Evolutionary conservation across 2,888 invertebrate species (phyloP).

Genomic region (Dryocosmus kuriphilus): DNA sequence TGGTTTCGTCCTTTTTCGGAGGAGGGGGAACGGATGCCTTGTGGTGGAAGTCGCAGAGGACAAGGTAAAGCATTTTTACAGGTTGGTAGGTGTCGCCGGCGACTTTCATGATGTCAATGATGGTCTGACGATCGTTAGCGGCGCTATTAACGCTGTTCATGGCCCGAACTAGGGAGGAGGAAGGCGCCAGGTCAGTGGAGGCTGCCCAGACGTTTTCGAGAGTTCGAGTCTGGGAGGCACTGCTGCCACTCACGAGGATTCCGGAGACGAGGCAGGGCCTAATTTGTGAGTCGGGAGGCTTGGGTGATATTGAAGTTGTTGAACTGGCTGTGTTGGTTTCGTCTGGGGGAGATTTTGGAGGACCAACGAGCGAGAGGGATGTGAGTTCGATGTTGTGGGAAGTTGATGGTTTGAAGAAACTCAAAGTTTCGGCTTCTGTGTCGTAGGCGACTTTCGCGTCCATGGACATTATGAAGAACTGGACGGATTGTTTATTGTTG

Average conservation of each 20-base stretch:
- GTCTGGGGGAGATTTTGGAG: slow-evolving; percentile 60
- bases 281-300: slow-evolving; percentile 64
- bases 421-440: slow-evolving; percentile 67
- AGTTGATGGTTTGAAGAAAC: slow-evolving; percentile 65
- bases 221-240: slow-evolving; percentile 69
- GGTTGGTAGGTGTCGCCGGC: slow-evolving; percentile 70
- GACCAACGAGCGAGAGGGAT: slow-evolving; percentile 77
- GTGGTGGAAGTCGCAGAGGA: slow-evolving; percentile 86
- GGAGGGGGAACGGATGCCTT: slow-evolving; percentile 79
- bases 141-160: slow-evolving; percentile 89
- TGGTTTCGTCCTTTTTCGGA: slow-evolving; percentile 74
- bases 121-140: slow-evolving; percentile 74
- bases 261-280: slow-evolving; percentile 80
- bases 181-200: slow-evolving; percentile 71
- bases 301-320: slow-evolving; percentile 48
- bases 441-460: slow-evolving; percentile 64
- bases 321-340: slow-evolving; percentile 58
- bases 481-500: slow-evolving; percentile 72
- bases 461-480: slow-evolving; percentile 70
- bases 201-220: slow-evolving; percentile 75
- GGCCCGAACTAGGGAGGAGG: slow-evolving; percentile 82
- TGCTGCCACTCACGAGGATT: slow-evolving; percentile 73
- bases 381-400: slow-evolving; percentile 76
- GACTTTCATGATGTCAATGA: slow-evolving; percentile 78
- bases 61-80: slow-evolving; percentile 79